Base-by-base conservation (phyloP, 2,797 vertebrate species). In the Prunella strophiata region DNA sequence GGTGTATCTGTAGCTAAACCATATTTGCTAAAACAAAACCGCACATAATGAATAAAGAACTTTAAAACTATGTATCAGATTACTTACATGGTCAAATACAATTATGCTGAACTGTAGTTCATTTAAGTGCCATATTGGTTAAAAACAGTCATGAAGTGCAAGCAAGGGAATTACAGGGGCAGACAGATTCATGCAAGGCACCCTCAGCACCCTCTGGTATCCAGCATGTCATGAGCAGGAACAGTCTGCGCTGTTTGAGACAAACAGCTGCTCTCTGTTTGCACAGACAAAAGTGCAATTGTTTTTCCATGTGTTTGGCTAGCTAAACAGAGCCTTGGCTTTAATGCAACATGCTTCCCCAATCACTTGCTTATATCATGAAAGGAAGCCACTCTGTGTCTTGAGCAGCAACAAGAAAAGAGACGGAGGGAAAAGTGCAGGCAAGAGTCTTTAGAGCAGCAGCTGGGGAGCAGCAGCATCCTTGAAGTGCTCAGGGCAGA, bases 241-340 rank as follows among this genome's bases (percentile, higher is more conserved):
- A 42, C 3, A 13, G 66, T 67, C 73, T 78, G 76, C 2, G 0
- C 76, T 81, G 27, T 67, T 84, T 30, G 77, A 87, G 80, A 87
- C 91, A 93, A 96, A 95, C 95, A 97, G 94, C 94, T 96, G 96
- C 91, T 68, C 94, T 95, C 91, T 94, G 85, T 91, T 94, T 90
- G 73, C 71, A 51, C 61, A 47, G 88, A 96, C 96, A 97, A 75
- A 91, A 94, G 94, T 77, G 67, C 77, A 89, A 91, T 96, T 96
- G 96, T 97, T 96, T 96, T 61, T 67, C 93, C 95, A 90, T 89
- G 95, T 85, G 88, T 96, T 73, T 85, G 71, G 87, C 74, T 85
- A 79, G 88, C 93, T 91, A 93, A 94, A 94, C 88, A 88, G 93
- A 94, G 80, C 91, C 77, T 71, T 71, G 77, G 94, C 88, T 93